phyloP scores from a whole-genome alignment of 2,113 vertebrate genomes.

The Paramormyrops kingsleyae region DNA sequence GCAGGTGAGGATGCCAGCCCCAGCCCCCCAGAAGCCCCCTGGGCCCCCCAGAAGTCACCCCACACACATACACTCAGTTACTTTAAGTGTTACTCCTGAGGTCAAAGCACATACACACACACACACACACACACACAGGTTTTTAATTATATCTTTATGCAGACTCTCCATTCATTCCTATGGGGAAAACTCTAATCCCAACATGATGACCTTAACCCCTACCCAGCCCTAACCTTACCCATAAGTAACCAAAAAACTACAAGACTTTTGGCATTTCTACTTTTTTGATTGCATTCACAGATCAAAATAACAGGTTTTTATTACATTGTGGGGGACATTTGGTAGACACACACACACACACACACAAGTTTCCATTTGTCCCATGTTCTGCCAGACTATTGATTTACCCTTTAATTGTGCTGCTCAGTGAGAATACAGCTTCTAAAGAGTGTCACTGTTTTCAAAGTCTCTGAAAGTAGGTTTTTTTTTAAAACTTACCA shows the following conservation, averaged over 20 bases:
- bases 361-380: conserved; percentile 12
- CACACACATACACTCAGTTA: not conserved
- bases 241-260: no score
- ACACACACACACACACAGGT: not conserved
- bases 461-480: conserved; percentile 43
- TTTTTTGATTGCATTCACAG: no score
- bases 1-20: conserved; percentile 64
- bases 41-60: conserved; percentile 3
- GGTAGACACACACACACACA: not conserved
- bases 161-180: no score
- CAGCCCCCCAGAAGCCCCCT: not conserved
- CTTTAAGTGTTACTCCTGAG: not conserved
- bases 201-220: no score
- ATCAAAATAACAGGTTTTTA: no score
- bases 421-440: conserved; percentile 4
- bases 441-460: conserved; percentile 43
- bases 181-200: no score
- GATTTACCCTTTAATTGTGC: conserved; percentile 26
- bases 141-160: no score
- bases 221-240: no score
- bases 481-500: conserved; percentile 27
- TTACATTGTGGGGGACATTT: no score
- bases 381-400: conserved; percentile 9
- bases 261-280: no score
- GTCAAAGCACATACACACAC: not conserved